Conservation (phyloP, 2,888 invertebrate species). For the Agriotes lineatus region DNA sequence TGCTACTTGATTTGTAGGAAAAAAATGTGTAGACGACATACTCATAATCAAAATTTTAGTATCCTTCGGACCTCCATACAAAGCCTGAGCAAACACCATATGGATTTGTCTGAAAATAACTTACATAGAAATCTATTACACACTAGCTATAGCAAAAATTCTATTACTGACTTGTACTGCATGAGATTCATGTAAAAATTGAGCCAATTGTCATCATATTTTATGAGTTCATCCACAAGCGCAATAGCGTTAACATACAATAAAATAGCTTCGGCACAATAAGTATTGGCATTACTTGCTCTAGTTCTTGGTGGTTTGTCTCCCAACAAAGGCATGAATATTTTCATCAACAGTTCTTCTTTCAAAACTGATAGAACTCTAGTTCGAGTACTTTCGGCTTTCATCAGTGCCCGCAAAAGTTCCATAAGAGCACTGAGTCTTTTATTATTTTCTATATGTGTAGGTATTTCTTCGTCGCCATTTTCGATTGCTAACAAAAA, state of each 20-base stretch:
- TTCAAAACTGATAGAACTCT: slow-evolving; percentile 64
- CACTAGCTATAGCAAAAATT: background rate
- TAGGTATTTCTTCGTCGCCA: slow-evolving; percentile 54
- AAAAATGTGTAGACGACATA: slow-evolving; percentile 57
- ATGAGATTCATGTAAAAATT: slow-evolving; percentile 47
- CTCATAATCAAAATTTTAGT: slow-evolving; percentile 64
- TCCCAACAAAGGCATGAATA: slow-evolving; percentile 65
- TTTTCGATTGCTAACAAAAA: slow-evolving; percentile 64
- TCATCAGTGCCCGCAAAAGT: slow-evolving; percentile 66
- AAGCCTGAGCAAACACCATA: slow-evolving; percentile 67
- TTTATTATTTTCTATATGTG: slow-evolving; percentile 60
- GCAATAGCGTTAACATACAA: slow-evolving; percentile 68
- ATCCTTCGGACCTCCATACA: slow-evolving; percentile 66
- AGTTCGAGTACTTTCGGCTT: slow-evolving; percentile 57
- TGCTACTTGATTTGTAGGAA: slow-evolving; percentile 55
- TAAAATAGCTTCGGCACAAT: slow-evolving; percentile 63
- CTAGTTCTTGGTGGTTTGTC: slow-evolving; percentile 50
- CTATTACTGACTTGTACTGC: slow-evolving; percentile 55
- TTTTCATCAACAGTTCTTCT: slow-evolving; percentile 61
- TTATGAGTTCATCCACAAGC: slow-evolving; percentile 67
- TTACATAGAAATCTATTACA: background rate
- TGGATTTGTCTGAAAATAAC: slow-evolving; percentile 63
- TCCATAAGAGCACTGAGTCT: slow-evolving; percentile 67
- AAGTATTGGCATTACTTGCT: slow-evolving; percentile 53
- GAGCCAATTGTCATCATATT: slow-evolving; percentile 56